Percentiles rank a stretch among this genome's conserved stretches.
Evolutionary conservation across 2,113 vertebrate genomes (phyloP).

Genomic region (Prinia subflava): DNA sequence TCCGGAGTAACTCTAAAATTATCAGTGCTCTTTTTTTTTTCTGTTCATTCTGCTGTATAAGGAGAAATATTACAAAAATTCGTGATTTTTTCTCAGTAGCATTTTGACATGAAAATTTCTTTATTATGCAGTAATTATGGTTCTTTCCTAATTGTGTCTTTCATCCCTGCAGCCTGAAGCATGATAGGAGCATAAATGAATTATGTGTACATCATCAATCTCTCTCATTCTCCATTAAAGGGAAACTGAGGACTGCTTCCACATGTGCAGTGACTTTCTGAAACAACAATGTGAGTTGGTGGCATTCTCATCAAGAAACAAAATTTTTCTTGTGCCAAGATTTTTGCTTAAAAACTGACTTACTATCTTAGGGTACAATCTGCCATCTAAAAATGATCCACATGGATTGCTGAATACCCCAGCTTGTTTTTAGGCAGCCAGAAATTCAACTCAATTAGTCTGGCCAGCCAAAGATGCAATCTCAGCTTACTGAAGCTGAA

Average conservation of each 20-base stretch:
- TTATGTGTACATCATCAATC: not conserved
- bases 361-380: not conserved
- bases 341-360: not conserved
- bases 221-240: not conserved
- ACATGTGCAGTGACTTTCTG: not conserved
- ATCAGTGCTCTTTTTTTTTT: not conserved
- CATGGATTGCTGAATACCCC: not conserved
- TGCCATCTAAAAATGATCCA: conserved; percentile 6
- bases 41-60: not conserved
- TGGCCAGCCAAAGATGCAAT: not conserved
- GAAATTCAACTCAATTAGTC: not conserved
- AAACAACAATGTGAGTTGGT: not conserved
- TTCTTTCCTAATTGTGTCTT: conserved; percentile 19
- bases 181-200: conserved; percentile 17
- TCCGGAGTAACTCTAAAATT: not conserved
- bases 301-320: not conserved
- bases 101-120: conserved; percentile 33
- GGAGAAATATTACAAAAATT: not conserved
- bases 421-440: not conserved
- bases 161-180: conserved; percentile 14
- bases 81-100: conserved; percentile 4
- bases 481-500: not conserved
- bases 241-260: conserved; percentile 35
- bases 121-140: conserved; percentile 3
- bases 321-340: not conserved